Evolutionary conservation across 1,140 invertebrate species (phyloP).

Genomic region (Apocrypta bakeri): DNA sequence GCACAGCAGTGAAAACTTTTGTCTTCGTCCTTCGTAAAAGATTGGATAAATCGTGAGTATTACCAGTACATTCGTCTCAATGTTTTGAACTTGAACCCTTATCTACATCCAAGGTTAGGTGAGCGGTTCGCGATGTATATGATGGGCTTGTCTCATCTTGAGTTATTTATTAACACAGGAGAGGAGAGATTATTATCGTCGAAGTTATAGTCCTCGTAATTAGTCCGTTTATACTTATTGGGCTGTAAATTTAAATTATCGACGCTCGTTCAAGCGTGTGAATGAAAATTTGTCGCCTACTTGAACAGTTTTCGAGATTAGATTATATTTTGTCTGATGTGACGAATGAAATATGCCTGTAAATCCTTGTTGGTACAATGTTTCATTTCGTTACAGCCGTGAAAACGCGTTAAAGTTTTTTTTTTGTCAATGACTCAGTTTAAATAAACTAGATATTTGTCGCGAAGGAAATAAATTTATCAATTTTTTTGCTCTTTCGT

Average conservation of each 20-base stretch:
- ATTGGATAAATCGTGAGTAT: too few relatives aligned
- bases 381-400: background rate
- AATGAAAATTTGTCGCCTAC: background rate
- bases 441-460: background rate
- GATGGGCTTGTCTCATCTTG: background rate
- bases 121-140: background rate
- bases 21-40: too few relatives aligned
- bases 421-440: background rate
- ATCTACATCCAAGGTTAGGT: too few relatives aligned
- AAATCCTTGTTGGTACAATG: too few relatives aligned
- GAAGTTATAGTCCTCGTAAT: too few relatives aligned
- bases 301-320: too few relatives aligned
- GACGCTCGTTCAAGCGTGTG: background rate
- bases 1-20: too few relatives aligned
- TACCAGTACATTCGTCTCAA: too few relatives aligned
- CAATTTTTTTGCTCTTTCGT: background rate
- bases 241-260: background rate
- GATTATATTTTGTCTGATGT: too few relatives aligned
- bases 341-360: too few relatives aligned
- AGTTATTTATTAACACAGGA: background rate
- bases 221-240: background rate
- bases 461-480: background rate
- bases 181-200: background rate
- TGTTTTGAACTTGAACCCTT: too few relatives aligned
- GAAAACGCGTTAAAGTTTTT: background rate